Evolutionary conservation across 2,888 invertebrate genomes (phyloP).

Genomic region (Neoascia interrupta): DNA sequence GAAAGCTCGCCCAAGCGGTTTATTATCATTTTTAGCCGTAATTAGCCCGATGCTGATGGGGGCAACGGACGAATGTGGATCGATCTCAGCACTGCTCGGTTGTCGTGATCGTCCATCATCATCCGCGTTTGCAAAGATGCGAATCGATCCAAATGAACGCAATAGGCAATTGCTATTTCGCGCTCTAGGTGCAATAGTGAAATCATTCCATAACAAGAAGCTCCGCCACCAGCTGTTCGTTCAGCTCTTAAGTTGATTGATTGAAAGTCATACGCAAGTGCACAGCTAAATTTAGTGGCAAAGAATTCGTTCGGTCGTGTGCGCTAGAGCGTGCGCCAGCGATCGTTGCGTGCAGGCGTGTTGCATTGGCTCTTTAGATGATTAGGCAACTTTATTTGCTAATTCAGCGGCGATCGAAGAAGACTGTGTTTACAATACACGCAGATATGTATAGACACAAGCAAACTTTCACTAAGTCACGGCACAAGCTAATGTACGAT

Average conservation of each 20-base stretch:
- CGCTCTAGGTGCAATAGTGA: slow-evolving; percentile 46
- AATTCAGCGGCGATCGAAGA: slow-evolving; percentile 31
- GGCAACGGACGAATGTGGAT: slow-evolving; percentile 53
- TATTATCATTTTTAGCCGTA: slow-evolving; percentile 37
- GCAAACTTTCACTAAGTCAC: slow-evolving; percentile 49
- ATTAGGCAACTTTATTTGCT: slow-evolving; percentile 58
- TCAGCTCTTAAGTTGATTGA: slow-evolving; percentile 20
- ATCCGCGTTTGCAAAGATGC: not conserved
- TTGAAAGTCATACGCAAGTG: slow-evolving; percentile 44
- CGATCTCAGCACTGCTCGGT: too few species aligned
- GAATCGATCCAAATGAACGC: not conserved
- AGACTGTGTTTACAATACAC: slow-evolving; percentile 6
- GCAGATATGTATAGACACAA: slow-evolving; percentile 10
- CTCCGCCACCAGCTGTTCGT: slow-evolving; percentile 16
- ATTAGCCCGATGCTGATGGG: slow-evolving; percentile 44
- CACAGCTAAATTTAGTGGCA: slow-evolving; percentile 34
- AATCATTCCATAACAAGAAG: slow-evolving; percentile 60
- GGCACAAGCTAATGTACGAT: slow-evolving; percentile 51
- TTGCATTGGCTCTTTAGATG: slow-evolving; percentile 26
- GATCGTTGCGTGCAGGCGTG: slow-evolving; percentile 8
- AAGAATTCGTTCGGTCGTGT: slow-evolving; percentile 29
- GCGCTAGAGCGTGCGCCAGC: slow-evolving; percentile 1
- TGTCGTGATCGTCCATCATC: slow-evolving; percentile 6
- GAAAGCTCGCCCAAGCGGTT: slow-evolving; percentile 66
- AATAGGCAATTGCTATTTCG: slow-evolving; percentile 36